These are phyloP conservation scores for Empidonax traillii DNA, from an alignment of 2,113 vertebrate genomes.

Conservation along the genomic window DNA sequence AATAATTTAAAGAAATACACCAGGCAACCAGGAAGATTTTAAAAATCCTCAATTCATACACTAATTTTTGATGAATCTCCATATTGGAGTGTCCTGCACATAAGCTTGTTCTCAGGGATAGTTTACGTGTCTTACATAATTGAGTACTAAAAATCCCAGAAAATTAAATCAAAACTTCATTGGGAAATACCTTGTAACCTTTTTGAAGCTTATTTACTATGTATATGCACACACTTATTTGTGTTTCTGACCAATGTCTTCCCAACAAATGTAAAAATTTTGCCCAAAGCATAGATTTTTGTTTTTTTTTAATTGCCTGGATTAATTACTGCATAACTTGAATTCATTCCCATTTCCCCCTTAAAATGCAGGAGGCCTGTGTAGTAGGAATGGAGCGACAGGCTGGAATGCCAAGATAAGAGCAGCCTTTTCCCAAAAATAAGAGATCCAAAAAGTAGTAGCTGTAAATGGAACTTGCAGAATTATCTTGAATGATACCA, in stretches of 20 bases:
- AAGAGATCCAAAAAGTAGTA: not conserved
- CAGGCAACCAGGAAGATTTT: not conserved
- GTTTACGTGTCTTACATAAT: not conserved
- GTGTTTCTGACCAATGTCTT: not conserved
- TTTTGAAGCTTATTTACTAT: not conserved
- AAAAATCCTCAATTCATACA: fast-evolving
- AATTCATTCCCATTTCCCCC: not conserved
- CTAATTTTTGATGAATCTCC: not conserved
- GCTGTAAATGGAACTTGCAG: not conserved
- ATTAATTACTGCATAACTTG: not conserved
- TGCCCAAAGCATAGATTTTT: not conserved
- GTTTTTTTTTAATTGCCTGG: not conserved
- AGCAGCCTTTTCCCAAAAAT: not conserved
- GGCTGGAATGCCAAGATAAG: not conserved
- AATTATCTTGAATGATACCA: fast-evolving
- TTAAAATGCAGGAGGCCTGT: not conserved
- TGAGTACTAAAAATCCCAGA: not conserved
- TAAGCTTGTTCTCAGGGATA: not conserved
- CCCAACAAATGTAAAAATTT: not conserved
- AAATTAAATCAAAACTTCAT: not conserved
- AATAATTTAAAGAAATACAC: not conserved
- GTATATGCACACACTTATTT: fast-evolving
- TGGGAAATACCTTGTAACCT: not conserved
- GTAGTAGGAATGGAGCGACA: not conserved
- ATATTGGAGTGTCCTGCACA: fast-evolving